Percentiles rank a stretch among this genome's conserved stretches.
Evolutionary conservation across 2,797 vertebrate genomes (phyloP).

Genomic region (Manis javanica): DNA sequence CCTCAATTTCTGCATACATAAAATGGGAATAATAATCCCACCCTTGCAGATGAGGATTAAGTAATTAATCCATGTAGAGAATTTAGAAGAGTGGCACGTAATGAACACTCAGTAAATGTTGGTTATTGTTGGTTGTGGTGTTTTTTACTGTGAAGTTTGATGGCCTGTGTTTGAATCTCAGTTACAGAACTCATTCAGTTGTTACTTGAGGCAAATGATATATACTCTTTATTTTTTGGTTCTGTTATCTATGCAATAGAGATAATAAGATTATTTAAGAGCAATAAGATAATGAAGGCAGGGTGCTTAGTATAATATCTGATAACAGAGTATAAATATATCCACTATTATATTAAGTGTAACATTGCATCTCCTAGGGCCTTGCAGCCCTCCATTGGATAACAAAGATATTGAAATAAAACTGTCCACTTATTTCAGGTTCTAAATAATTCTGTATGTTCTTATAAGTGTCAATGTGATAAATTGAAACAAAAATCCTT

Average conservation of each 20-base stretch:
- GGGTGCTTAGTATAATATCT: neutral
- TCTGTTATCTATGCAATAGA: neutral
- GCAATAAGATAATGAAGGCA: neutral
- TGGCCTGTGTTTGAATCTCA: neutral
- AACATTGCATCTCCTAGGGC: neutral
- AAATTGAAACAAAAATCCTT: neutral
- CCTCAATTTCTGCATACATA: neutral
- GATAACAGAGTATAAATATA: neutral
- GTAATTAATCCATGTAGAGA: neutral
- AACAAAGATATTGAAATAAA: neutral
- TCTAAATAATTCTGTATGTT: neutral
- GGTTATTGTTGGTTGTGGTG: neutral
- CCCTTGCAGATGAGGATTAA: neutral
- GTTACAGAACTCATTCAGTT: neutral
- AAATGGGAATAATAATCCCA: neutral
- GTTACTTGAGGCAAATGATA: neutral
- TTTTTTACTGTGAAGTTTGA: neutral
- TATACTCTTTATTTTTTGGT: neutral
- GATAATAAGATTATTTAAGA: neutral
- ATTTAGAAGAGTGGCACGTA: neutral
- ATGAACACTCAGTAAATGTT: neutral
- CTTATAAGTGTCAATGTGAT: neutral
- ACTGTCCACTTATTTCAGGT: neutral
- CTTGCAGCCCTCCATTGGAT: neutral
- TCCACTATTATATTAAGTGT: neutral